phyloP scores from a whole-genome alignment of 2,888 invertebrate genomes.

The Eupithecia vulgata region DNA sequence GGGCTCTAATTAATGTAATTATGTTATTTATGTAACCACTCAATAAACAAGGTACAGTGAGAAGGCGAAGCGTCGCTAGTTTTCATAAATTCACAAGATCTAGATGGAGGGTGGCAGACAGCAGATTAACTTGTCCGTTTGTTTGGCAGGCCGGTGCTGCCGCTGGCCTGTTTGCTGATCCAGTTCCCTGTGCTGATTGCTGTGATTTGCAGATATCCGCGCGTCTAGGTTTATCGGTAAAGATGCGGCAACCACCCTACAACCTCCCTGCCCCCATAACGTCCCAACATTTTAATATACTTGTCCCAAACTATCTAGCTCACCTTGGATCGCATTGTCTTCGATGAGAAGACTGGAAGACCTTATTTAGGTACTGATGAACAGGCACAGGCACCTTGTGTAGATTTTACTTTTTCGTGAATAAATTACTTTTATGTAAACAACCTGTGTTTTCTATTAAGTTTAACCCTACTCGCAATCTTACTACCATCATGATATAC shows the following conservation, averaged over 20 bases:
- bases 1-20: neutral
- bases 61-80: slow-evolving; percentile 34
- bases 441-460: slow-evolving; percentile 24
- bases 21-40: too few relatives aligned
- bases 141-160: slow-evolving; percentile 84
- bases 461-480: neutral
- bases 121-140: slow-evolving; percentile 76
- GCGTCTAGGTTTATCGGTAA: slow-evolving; percentile 73
- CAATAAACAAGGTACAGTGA: slow-evolving; percentile 12
- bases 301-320: slow-evolving; percentile 42
- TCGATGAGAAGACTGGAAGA: slow-evolving; percentile 53
- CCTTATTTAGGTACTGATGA: slow-evolving; percentile 46
- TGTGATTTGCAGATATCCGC: slow-evolving; percentile 77
- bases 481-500: neutral
- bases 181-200: slow-evolving; percentile 79
- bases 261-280: slow-evolving; percentile 64
- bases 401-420: slow-evolving; percentile 59
- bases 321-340: slow-evolving; percentile 37
- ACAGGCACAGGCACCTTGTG: slow-evolving; percentile 55
- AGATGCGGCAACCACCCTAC: slow-evolving; percentile 47
- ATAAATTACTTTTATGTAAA: slow-evolving; percentile 56
- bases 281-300: slow-evolving; percentile 40
- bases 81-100: slow-evolving; percentile 36
- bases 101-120: slow-evolving; percentile 50
- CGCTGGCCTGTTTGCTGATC: slow-evolving; percentile 83